A percentile compares a stretch with the other conserved stretches of the same genome.
Evolutionary conservation across 1,140 invertebrate genomes (phyloP).

Genomic region (Cecropterus lyciades): DNA sequence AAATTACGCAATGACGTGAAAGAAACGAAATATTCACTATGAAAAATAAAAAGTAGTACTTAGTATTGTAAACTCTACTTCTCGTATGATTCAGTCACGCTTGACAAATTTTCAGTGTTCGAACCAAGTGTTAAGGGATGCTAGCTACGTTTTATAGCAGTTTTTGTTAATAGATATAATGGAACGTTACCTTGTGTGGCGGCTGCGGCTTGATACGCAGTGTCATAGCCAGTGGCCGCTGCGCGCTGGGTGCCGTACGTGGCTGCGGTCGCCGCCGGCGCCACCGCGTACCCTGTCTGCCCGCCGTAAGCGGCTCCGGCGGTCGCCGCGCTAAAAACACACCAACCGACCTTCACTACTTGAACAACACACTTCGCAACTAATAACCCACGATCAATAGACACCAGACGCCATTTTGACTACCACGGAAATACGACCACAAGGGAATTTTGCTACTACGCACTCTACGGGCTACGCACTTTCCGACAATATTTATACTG

Average conservation of each 20-base stretch:
- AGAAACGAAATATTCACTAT: neutral
- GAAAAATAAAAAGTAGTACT: neutral
- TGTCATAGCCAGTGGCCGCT: conserved; percentile 90
- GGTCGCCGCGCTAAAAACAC: conserved; percentile 83
- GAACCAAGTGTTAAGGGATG: neutral
- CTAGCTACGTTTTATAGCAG: neutral
- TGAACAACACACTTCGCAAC: conserved; percentile 38
- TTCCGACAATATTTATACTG: conserved; percentile 40
- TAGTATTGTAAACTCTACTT: neutral
- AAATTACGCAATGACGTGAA: neutral
- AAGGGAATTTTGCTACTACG: conserved; percentile 53
- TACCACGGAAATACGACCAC: conserved; percentile 67
- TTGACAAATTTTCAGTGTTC: neutral
- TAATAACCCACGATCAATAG: conserved; percentile 70
- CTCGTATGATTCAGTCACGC: neutral
- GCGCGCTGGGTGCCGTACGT: conserved; percentile 91
- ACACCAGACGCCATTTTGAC: conserved; percentile 77
- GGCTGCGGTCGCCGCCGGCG: conserved; percentile 90
- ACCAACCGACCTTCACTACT: conserved; percentile 41
- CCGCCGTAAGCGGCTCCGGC: conserved; percentile 91
- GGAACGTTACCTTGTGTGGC: conserved; percentile 87
- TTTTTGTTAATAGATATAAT: neutral
- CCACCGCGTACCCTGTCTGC: conserved; percentile 93
- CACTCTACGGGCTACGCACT: conserved; percentile 38
- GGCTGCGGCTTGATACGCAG: conserved; percentile 90